Evolutionary conservation across 2,113 vertebrate genomes (phyloP), one percentile per base, ranked within the genome.

Genomic region (Geococcyx californianus): DNA sequence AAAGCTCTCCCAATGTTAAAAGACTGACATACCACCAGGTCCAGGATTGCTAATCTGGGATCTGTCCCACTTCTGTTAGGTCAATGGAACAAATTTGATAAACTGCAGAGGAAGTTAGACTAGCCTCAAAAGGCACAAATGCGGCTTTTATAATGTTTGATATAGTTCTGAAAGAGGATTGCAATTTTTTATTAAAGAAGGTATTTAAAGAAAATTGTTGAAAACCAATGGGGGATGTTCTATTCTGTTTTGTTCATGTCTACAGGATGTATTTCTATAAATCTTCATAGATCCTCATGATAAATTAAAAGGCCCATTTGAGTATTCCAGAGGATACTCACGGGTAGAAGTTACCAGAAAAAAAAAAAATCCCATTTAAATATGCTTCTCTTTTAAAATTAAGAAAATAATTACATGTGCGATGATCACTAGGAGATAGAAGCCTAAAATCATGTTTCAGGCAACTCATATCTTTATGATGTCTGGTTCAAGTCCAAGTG

Each of bases 31-130:
- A 64, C 8, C 49, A 47, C 60, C 44, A 72, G 36, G 64, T 72
- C 52, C 36, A 64, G 81, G n/a, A 84, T 73, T 95, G 69, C 81
- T 88, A 78, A 88, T 86, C 83, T 96, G 76, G 90, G 49, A 86
- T 93, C 69, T 92, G 93, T 86, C 52, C 83, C 90, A 90, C 44
- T 92, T 95, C 83, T 33, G 2, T 64, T 72, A 92, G 69, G 90
- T 90, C 75, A 90, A 4, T 56, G 68, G 68, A 84, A 89, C 18
- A 19, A 72, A 81, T 68, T 59, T 84, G 68, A 75, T 69, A 52
- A 47, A 64, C 44, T 33, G 42, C 26, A 47, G 38, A 33, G 38
- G 56, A 95, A 89, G 66, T 52, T 60, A 77, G 40, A 78, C 38
- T 70, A 44, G 31, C 34, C 72, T 94, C 44, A 63, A 78, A 94